Base-by-base conservation (phyloP, 1,140 invertebrate genomes). In the Anoplolepis gracilipes region DNA sequence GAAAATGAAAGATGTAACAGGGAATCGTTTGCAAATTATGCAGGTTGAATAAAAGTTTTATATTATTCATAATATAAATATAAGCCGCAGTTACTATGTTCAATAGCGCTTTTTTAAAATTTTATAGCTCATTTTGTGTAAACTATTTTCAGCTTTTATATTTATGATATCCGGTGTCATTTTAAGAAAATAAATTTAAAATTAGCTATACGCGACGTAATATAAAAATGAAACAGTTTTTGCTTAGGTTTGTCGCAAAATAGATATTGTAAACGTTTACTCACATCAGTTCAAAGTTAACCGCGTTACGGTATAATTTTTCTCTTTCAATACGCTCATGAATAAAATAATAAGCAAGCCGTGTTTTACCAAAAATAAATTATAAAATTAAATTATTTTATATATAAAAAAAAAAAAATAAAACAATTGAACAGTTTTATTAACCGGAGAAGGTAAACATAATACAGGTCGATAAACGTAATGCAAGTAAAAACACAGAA, bases 111-210 rank as follows among this genome's bases (percentile, higher is more conserved):
- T 7, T 16, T 49, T 42, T 30, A 19, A 1, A 25, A 6, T 72
- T 22, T 39, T 13, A 42, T 30, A 28, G 33, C 3, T 25, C 11
- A 46, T 67, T 46, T 67, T 46, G 36, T 0, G 7, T 25, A 4
- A 67, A 67, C 39, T 46, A 67, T 46, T 67, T 46, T 39, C 1
- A 67, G 16, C 10, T 57, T 62, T 77, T 46, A 78, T 46, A 42
- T 64, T 33, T 49, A 13, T 8, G 42, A 65, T 42, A 30, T 65
- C 28, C 61, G 57, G 28, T 49, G 7, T 30, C 36, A 30, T 61
- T 62, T 78, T 39, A 5, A 46, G 39, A 49, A 28, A 78, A 46
- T 62, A 78, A 42, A 78, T 46, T 64, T 30, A 25, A 55, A 73
- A 36, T 36, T 39, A 59, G 33, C 6, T n/a, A 22, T 22, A 49